Percentiles rank a stretch among this genome's conserved stretches.
These are phyloP conservation scores for Melanotaenia trifasciata DNA, from an alignment of 2,797 vertebrate species.

Conservation along the genomic window DNA sequence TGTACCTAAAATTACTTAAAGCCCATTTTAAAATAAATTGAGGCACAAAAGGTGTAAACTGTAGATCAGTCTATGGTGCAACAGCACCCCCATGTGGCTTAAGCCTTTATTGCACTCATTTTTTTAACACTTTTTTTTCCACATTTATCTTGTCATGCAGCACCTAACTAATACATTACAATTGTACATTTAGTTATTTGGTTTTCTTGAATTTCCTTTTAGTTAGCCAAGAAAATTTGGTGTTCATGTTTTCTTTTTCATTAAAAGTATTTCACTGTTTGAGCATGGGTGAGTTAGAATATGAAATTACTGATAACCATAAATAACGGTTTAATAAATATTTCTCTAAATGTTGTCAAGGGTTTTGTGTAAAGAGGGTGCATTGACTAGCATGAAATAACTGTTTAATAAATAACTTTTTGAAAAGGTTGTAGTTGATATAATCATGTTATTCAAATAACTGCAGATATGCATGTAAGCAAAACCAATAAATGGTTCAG, in stretches of 20 bases:
- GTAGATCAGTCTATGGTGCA: not conserved
- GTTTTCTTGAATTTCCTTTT: not conserved
- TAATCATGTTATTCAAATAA: not conserved
- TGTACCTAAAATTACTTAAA: not conserved
- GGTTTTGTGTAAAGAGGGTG: not conserved
- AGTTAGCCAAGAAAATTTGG: not conserved
- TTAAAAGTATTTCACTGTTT: constrained; percentile 5
- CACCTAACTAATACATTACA: not conserved
- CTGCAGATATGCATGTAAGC: not conserved
- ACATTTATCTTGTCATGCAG: not conserved
- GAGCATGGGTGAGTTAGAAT: constrained; percentile 7
- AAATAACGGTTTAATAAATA: constrained; percentile 24
- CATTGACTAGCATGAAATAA: not conserved
- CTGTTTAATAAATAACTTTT: not conserved
- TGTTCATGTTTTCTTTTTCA: not conserved
- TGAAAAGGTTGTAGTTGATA: not conserved
- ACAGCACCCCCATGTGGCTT: constrained; percentile 21
- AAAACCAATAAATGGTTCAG: not conserved
- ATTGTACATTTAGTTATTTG: not conserved
- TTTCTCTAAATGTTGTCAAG: constrained; percentile 3
- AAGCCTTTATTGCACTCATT: not conserved
- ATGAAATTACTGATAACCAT: constrained; percentile 4
- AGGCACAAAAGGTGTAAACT: not conserved
- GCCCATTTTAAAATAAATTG: not conserved
- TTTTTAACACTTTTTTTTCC: constrained; percentile 1